These are phyloP conservation scores for Pristionchus japonicus DNA, from an alignment of 2,888 invertebrate species.

Conservation along the genomic window DNA sequence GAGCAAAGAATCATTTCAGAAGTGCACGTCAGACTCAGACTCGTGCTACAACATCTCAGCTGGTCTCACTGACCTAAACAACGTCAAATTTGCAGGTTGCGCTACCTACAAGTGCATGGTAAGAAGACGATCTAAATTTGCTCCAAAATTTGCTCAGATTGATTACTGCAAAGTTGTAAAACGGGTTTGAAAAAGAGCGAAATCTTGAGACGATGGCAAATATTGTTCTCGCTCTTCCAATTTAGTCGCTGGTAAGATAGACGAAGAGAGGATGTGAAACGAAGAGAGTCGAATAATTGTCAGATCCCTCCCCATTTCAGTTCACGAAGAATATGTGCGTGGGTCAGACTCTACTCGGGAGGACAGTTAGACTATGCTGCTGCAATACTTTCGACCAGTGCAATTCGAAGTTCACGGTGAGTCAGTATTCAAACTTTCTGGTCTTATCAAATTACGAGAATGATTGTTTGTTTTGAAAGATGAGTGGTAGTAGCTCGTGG, in stretches of 20 bases:
- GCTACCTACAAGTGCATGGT: constrained; percentile 45
- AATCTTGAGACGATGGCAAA: background rate
- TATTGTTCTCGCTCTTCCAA: no score
- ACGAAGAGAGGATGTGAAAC: no score
- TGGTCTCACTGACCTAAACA: constrained; percentile 42
- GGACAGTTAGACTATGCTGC: constrained; percentile 39
- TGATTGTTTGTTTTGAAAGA: no score
- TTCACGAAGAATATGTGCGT: constrained; percentile 48
- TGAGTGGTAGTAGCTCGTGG: no score
- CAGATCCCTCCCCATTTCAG: no score
- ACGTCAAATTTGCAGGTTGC: constrained; percentile 46
- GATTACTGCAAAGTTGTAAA: background rate
- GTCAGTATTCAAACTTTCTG: no score
- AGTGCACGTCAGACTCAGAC: constrained; percentile 38
- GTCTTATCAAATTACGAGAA: no score
- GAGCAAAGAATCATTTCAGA: constrained; percentile 40
- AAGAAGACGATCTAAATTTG: no score
- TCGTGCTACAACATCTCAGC: constrained; percentile 47
- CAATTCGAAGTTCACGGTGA: constrained; percentile 48
- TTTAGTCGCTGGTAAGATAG: no score
- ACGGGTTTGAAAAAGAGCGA: background rate
- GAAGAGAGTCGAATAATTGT: background rate
- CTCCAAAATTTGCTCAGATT: background rate
- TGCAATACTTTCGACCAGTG: constrained; percentile 45
- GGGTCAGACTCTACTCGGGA: constrained; percentile 35